These are phyloP conservation scores for Erethizon dorsatum DNA, from an alignment of 2,797 vertebrate genomes.

Conservation along the genomic window DNA sequence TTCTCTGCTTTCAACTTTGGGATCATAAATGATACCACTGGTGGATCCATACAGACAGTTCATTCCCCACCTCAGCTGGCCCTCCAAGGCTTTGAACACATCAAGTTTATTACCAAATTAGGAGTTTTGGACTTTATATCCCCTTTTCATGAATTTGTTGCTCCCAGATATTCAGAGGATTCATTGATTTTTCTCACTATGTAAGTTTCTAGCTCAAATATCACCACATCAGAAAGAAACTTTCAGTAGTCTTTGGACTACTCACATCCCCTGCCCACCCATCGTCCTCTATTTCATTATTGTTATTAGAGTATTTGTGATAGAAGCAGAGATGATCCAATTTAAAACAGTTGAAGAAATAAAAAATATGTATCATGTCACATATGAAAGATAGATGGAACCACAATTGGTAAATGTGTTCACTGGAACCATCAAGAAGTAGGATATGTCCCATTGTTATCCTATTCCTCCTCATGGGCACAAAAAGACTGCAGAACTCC, in stretches of 20 bases:
- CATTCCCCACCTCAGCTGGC: background rate
- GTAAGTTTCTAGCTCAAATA: background rate
- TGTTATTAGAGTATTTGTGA: background rate
- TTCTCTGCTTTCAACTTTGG: background rate
- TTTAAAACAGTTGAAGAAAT: background rate
- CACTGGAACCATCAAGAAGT: background rate
- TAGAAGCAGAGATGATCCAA: background rate
- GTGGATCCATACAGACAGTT: no score
- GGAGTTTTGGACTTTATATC: background rate
- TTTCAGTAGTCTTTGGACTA: background rate
- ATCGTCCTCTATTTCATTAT: background rate
- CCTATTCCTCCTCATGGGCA: background rate
- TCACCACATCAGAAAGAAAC: background rate
- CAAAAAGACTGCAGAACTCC: background rate
- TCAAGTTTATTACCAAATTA: background rate
- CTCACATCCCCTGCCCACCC: no score
- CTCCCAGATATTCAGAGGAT: background rate
- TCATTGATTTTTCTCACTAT: background rate
- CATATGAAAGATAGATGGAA: background rate
- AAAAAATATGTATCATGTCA: background rate
- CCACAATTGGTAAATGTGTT: background rate
- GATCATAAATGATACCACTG: background rate
- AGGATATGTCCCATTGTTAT: background rate
- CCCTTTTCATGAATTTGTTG: background rate
- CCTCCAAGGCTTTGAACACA: background rate